Evolutionary conservation across 2,888 invertebrate species (phyloP).

Genomic region (Flexamia atlantica): DNA sequence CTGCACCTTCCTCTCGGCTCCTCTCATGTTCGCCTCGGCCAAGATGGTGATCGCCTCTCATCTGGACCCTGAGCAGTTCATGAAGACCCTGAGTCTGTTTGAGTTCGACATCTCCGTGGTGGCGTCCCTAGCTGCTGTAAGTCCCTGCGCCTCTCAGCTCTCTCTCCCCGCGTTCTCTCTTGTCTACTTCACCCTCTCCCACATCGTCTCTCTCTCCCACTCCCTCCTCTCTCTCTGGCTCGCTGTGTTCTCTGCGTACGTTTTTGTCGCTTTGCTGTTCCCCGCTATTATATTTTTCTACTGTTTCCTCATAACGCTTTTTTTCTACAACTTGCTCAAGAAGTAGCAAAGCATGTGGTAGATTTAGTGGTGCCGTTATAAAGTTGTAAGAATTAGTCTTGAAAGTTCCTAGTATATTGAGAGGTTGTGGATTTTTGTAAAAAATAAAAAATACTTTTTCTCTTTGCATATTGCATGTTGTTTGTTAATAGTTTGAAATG

Average conservation of each 20-base stretch:
- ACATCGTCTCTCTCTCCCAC: not conserved
- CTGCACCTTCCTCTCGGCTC: conserved; percentile 96
- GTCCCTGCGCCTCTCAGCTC: conserved; percentile 67
- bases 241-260: not conserved
- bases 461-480: no score
- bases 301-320: not conserved
- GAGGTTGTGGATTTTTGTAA: no score
- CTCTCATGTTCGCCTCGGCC: conserved; percentile 96
- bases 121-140: conserved; percentile 84
- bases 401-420: no score
- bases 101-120: conserved; percentile 91
- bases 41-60: conserved; percentile 92
- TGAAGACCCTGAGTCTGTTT: conserved; percentile 86
- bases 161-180: conserved; percentile 21
- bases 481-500: no score
- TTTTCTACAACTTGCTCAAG: conserved; percentile 8
- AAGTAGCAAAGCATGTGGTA: not conserved
- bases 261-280: conserved; percentile 25
- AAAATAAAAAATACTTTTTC: no score
- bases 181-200: conserved; percentile 18
- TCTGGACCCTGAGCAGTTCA: conserved; percentile 83
- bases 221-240: conserved; percentile 7
- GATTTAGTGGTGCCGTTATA: no score
- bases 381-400: no score
- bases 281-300: conserved; percentile 13